Evolutionary conservation across 2,888 invertebrate genomes (phyloP), one percentile per base, ranked within the genome.

Genomic region (Pseudeuparius sepicola): DNA sequence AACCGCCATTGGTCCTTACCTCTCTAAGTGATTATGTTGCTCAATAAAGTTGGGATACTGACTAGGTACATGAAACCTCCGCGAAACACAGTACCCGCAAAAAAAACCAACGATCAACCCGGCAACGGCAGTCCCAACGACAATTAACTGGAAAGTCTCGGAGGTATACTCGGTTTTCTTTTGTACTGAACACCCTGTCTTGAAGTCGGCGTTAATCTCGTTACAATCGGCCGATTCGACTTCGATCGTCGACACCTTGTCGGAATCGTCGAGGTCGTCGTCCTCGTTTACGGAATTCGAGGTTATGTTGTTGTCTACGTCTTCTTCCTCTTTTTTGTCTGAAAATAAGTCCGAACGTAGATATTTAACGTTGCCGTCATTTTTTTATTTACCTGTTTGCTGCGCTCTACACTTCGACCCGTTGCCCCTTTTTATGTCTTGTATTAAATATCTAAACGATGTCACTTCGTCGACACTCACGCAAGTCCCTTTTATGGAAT

Each of bases 41-140:
- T 83, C 83, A 59, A 75, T 74, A 64, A 75, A 76, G 56, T 79
- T 77, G 52, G 79, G 75, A 56, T 79, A 78, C 52, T 75, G 73
- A 53, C 78, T 73, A 44, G 77, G 76, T 30, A 53, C 50, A 51
- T 78, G 78, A 69, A 82, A 77, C 65, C 80, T 70, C 55, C 80
- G 72, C 15, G 85, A 84, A 60, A 87, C 84, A 52, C 83, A 73
- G 59, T 81, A 89, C 24, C 88, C 88, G 43, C 81, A 79, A 43
- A 84, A 75, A 60, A 89, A 88, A 37, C 88, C 88, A 41, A 86
- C 71, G 57, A 86, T 74, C 42, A 87, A 68, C 9, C 86, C 84
- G 33, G 82, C 76, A 39, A 88, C 70, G 53, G 86, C 82, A 29
- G 85, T 80, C 12, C 46, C 47, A 7, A 81, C 78, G 33, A 87